Percentiles rank a stretch among this genome's conserved stretches.
Evolutionary conservation across 1,140 invertebrate genomes (phyloP).

Genomic region (Panagrolaimus sp.): DNA sequence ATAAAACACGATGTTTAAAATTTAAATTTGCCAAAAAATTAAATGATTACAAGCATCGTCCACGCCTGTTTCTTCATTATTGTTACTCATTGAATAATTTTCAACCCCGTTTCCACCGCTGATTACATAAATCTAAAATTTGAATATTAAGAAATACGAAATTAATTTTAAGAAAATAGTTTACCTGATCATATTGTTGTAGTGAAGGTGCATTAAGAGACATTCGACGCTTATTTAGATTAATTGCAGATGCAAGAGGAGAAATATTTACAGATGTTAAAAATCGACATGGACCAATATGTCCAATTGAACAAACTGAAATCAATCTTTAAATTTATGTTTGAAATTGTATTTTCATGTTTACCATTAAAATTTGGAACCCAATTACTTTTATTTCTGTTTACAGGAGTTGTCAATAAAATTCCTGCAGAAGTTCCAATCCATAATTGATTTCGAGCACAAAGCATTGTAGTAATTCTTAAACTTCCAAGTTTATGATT

Average conservation of each 20-base stretch:
- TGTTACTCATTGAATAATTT: slow-evolving; percentile 67
- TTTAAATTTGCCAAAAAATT: slow-evolving; percentile 38
- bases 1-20: neutral
- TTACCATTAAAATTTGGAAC: slow-evolving; percentile 64
- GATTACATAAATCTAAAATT: slow-evolving; percentile 70
- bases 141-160: neutral
- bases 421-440: slow-evolving; percentile 93
- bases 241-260: slow-evolving; percentile 34
- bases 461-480: slow-evolving; percentile 79
- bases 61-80: slow-evolving; percentile 28
- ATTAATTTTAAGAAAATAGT: slow-evolving; percentile 56
- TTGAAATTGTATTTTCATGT: slow-evolving; percentile 20
- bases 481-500: slow-evolving; percentile 96
- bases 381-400: slow-evolving; percentile 64
- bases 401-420: slow-evolving; percentile 78
- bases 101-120: slow-evolving; percentile 94
- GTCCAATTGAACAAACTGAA: slow-evolving; percentile 80
- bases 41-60: slow-evolving; percentile 41
- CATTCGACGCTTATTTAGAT: slow-evolving; percentile 46
- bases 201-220: slow-evolving; percentile 61
- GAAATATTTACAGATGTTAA: slow-evolving; percentile 76
- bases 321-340: slow-evolving; percentile 16
- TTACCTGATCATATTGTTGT: slow-evolving; percentile 53
- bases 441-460: slow-evolving; percentile 86
- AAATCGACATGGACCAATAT: slow-evolving; percentile 91